Percentiles rank a stretch among this genome's conserved stretches.
These are phyloP conservation scores for Melanostoma scalare DNA, from an alignment of 2,888 invertebrate species.

Conservation along the genomic window DNA sequence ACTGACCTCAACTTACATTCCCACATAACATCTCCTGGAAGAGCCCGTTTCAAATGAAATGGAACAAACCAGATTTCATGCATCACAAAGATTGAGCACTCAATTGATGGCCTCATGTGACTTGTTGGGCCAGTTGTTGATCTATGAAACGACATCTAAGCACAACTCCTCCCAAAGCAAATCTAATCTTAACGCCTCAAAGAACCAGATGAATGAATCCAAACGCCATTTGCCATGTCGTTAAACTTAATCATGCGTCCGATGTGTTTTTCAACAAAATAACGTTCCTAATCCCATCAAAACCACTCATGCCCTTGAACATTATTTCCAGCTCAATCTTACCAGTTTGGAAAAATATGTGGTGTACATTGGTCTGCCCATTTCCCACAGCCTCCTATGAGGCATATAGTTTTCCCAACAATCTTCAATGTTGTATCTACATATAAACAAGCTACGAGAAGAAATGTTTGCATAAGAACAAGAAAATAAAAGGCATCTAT, in stretches of 20 bases:
- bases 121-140: too few species aligned
- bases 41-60: too few species aligned
- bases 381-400: background rate
- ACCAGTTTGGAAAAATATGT: too few species aligned
- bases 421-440: too few species aligned
- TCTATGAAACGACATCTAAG: too few species aligned
- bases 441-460: background rate
- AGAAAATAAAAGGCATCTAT: constrained; percentile 6
- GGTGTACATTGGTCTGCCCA: background rate
- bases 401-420: too few species aligned
- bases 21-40: too few species aligned
- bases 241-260: constrained; percentile 48
- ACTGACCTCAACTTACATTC: too few species aligned
- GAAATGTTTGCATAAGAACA: background rate
- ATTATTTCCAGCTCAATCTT: constrained; percentile 1
- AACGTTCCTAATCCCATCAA: constrained; percentile 9
- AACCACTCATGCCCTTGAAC: constrained; percentile 41
- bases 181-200: background rate
- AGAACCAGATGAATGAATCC: constrained; percentile 13
- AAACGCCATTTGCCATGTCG: constrained; percentile 18
- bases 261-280: constrained; percentile 10
- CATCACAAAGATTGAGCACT: too few species aligned
- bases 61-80: too few species aligned
- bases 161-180: too few species aligned
- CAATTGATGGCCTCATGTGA: too few species aligned